These are phyloP conservation scores for Ramazzottius varieornatus DNA, from an alignment of 2,888 invertebrate genomes.

Conservation along the genomic window DNA sequence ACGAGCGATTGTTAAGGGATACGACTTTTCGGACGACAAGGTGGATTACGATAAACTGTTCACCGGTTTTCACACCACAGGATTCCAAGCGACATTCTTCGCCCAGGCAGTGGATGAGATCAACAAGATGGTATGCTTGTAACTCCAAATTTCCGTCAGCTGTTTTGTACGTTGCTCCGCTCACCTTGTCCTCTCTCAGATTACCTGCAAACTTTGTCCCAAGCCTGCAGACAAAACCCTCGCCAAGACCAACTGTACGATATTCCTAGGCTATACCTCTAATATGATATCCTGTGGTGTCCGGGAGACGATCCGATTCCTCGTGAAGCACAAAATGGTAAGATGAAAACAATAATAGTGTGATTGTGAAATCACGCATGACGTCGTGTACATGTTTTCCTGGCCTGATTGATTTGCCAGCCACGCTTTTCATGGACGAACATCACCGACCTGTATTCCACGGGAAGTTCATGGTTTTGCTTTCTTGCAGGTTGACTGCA, in stretches of 20 bases:
- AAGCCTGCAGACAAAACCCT: constrained; percentile 33
- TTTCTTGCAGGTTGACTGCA: constrained; percentile 54
- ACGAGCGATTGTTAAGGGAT: not conserved
- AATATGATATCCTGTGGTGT: constrained; percentile 87
- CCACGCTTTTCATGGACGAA: no score
- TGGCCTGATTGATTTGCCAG: no score
- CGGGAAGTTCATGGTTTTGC: not conserved
- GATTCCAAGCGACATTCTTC: constrained; percentile 94
- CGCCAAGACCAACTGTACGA: constrained; percentile 40
- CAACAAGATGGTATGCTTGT: constrained; percentile 55
- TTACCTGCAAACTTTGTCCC: constrained; percentile 41
- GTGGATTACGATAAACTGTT: constrained; percentile 58
- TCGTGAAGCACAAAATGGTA: constrained; percentile 54
- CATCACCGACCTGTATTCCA: not conserved
- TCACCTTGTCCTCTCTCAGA: no score
- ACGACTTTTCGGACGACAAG: not conserved
- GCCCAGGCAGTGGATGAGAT: constrained; percentile 69
- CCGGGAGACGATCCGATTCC: constrained; percentile 61
- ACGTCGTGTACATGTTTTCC: no score
- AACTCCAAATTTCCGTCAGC: constrained; percentile 1
- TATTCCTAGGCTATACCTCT: constrained; percentile 87
- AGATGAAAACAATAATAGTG: no score
- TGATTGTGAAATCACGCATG: no score
- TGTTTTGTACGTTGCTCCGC: constrained; percentile 5
- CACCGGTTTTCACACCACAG: constrained; percentile 46